Evolutionary conservation across 92 coral and sea anemone genomes (phyloP).

Genomic region (Micromussa lordhowensis): DNA sequence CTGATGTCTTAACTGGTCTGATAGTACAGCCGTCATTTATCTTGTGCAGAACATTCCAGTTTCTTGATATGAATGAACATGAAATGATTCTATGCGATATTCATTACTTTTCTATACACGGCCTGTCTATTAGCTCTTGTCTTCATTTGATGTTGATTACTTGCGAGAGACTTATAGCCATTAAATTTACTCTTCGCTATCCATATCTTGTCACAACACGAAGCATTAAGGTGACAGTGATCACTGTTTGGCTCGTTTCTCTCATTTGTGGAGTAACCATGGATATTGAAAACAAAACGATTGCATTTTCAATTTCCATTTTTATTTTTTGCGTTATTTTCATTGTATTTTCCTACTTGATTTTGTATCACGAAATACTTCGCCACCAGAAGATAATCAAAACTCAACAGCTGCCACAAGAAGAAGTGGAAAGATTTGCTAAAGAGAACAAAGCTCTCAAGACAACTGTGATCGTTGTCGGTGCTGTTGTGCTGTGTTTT

Average conservation of each 20-base stretch:
- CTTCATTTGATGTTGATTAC: not conserved
- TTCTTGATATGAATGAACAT: not conserved
- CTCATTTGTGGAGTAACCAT: not conserved
- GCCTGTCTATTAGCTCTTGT: not conserved
- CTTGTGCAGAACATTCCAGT: not conserved
- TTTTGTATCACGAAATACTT: not conserved
- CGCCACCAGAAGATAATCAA: not conserved
- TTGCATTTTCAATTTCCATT: no score
- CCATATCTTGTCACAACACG: not conserved
- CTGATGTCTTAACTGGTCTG: slow-evolving; percentile 4
- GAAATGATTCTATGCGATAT: not conserved
- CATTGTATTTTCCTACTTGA: not conserved
- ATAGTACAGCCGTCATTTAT: not conserved
- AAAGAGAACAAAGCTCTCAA: not conserved
- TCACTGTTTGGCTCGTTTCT: not conserved
- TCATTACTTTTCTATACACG: not conserved
- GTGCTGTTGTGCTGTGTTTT: not conserved
- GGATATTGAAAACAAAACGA: no score
- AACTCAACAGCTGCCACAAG: not conserved
- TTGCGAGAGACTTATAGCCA: not conserved
- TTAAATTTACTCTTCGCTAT: not conserved
- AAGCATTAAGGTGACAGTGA: slow-evolving; percentile 2
- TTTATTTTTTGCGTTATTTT: not conserved
- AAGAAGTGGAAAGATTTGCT: not conserved
- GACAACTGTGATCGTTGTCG: not conserved